Evolutionary conservation across 2,113 vertebrate species (phyloP).

Genomic region (Oostethus manadensis): DNA sequence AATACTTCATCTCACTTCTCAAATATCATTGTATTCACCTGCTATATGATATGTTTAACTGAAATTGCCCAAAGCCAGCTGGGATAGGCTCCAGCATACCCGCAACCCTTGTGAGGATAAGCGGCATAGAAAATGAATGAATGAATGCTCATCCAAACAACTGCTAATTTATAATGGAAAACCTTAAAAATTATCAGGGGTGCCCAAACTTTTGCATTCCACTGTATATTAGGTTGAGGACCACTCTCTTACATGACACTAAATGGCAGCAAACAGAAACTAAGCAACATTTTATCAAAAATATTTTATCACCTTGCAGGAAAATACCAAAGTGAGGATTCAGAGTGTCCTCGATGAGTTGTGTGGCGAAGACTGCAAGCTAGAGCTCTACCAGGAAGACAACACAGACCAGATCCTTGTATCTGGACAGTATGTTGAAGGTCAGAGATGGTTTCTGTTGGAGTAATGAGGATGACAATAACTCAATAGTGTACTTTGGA

Average conservation of each 20-base stretch:
- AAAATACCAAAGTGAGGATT: conserved; percentile 54
- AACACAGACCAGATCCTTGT: conserved; percentile 58
- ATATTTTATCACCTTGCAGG: conserved; percentile 37
- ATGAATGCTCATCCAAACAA: no score
- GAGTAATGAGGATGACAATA: background rate
- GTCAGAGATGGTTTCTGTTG: conserved; percentile 34
- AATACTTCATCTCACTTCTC: no score
- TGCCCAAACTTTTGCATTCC: no score
- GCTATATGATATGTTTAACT: no score
- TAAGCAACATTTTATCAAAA: background rate
- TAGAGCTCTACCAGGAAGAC: conserved; percentile 68
- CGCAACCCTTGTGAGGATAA: no score
- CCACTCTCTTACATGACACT: background rate
- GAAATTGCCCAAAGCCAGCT: no score
- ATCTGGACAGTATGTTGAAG: conserved; percentile 69
- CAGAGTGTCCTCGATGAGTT: conserved; percentile 54
- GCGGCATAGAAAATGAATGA: no score
- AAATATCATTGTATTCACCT: no score
- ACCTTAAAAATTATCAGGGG: no score
- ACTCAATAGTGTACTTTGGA: background rate
- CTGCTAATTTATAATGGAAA: no score
- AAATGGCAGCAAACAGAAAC: background rate
- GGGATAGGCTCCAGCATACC: no score
- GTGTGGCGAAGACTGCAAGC: conserved; percentile 62
- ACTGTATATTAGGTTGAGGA: no score